Base-by-base conservation (phyloP, 2,888 invertebrate genomes). In the Eupithecia subumbrata region DNA sequence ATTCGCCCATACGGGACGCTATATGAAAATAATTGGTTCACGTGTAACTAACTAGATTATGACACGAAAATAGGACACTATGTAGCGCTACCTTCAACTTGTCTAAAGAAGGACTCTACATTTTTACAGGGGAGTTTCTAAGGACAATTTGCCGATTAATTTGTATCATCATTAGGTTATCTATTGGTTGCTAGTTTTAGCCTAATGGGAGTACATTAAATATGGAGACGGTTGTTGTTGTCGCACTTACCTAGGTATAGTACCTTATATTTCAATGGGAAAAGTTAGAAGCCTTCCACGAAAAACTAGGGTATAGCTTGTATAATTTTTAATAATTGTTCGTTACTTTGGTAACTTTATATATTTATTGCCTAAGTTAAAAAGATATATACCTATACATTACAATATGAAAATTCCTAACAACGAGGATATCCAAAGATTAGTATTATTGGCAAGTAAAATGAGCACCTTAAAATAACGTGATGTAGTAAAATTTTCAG, bases 11-110 rank as follows among this genome's bases (percentile, higher is more conserved):
- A 81, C 84, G 83, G 83, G 84, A 84, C 86, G 87, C 86, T 87
- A 87, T 88, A 87, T 86, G 84, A 88, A 87, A 86, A 89, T 89
- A 88, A 89, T 88, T 87, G 84, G 84, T 85, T 86, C 87, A 88
- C 87, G 84, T 86, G 84, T 84, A 82, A 82, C 82, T 87, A 86
- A 88, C 85, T 83, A 81, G 82, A 87, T 86, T 85, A 88, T 82
- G 81, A 81, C 82, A 83, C 78, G 75, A 71, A 77, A 77, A 80
- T 79, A 82, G 79, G 82, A 75, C 68, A 76, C 80, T 37, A 83
- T 84, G 82, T 80, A 80, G 79, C 76, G 75, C 66, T 75, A 75
- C 70, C 48, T 77, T 75, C 69, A 77, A 81, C 73, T 72, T 73
- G 74, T 77, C 22, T 12, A 77, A 77, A 63, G 69, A 71, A 48